Evolutionary conservation across 2,888 invertebrate species (phyloP).

Genomic region (Polyommatus icarus): DNA sequence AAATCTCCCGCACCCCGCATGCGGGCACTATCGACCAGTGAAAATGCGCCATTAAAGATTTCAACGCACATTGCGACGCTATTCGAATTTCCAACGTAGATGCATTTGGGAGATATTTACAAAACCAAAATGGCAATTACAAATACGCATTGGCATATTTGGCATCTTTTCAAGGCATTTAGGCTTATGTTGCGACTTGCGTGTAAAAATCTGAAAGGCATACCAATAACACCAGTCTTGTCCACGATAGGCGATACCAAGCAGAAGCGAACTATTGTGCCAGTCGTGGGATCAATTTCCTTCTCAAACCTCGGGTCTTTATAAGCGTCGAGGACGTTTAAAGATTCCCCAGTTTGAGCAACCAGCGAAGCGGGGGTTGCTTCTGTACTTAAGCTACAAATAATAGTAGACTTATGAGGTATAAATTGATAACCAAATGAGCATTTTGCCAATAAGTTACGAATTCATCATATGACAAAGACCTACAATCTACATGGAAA

Average conservation of each 20-base stretch:
- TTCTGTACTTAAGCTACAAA: slow-evolving; percentile 65
- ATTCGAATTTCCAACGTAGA: not conserved
- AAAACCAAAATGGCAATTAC: not conserved
- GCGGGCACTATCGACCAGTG: too few relatives aligned
- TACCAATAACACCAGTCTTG: slow-evolving; percentile 73
- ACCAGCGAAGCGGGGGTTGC: slow-evolving; percentile 77
- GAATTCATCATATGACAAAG: too few relatives aligned
- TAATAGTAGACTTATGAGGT: not conserved
- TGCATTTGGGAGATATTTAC: not conserved
- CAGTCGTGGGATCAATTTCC: slow-evolving; percentile 77
- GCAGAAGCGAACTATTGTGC: slow-evolving; percentile 78
- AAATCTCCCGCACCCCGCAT: too few relatives aligned
- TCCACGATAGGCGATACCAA: slow-evolving; percentile 78
- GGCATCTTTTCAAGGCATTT: not conserved
- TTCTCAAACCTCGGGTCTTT: slow-evolving; percentile 76
- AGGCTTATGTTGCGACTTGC: too few relatives aligned
- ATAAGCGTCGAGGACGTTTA: slow-evolving; percentile 80
- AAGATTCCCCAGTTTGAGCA: slow-evolving; percentile 65
- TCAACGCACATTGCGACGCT: not conserved
- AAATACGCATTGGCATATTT: not conserved
- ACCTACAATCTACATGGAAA: too few relatives aligned
- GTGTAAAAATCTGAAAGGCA: slow-evolving; percentile 33
- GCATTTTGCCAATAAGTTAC: too few relatives aligned
- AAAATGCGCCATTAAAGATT: too few relatives aligned
- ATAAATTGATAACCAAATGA: too few relatives aligned